Evolutionary conservation across 2,797 vertebrate species (phyloP).

Genomic region (Epinephelus awoara): DNA sequence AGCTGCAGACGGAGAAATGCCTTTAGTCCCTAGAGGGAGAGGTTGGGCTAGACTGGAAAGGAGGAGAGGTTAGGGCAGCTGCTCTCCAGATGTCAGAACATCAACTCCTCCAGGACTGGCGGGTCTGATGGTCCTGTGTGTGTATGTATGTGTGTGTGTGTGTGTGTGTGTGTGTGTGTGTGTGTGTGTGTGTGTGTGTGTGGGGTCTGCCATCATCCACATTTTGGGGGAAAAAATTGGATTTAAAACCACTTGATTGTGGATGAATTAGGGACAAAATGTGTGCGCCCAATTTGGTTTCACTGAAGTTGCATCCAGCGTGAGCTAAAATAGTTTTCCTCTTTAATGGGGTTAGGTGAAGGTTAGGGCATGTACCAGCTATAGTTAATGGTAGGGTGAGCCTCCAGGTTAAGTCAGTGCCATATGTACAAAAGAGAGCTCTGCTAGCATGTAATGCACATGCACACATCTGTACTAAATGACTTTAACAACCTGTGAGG

Average conservation of each 20-base stretch:
- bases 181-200: neutral
- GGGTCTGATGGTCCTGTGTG: slow-evolving; percentile 24
- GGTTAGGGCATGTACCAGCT: slow-evolving; percentile 36
- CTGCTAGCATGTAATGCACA: slow-evolving; percentile 30
- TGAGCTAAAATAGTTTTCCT: slow-evolving; percentile 16
- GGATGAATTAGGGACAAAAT: slow-evolving; percentile 12
- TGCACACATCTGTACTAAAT: slow-evolving; percentile 60
- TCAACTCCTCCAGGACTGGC: slow-evolving; percentile 46
- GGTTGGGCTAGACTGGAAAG: slow-evolving; percentile 57
- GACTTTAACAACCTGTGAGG: slow-evolving; percentile 69
- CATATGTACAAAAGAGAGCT: slow-evolving; percentile 45
- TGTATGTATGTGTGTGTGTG: neutral
- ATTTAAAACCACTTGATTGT: slow-evolving; percentile 32
- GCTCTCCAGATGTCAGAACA: slow-evolving; percentile 80
- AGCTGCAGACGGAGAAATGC: slow-evolving; percentile 73
- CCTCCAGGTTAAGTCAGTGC: slow-evolving; percentile 22
- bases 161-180: slow-evolving; percentile 4
- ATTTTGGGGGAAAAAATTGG: slow-evolving; percentile 21
- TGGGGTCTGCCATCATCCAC: neutral
- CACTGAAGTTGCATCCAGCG: slow-evolving; percentile 15
- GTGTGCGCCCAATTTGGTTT: slow-evolving; percentile 21
- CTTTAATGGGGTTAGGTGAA: slow-evolving; percentile 43
- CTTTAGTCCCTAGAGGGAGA: slow-evolving; percentile 72
- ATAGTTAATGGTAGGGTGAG: slow-evolving; percentile 44
- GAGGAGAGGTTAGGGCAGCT: slow-evolving; percentile 74